phyloP scores from a whole-genome alignment of 2,888 invertebrate genomes.

The Aquatica leii region DNA sequence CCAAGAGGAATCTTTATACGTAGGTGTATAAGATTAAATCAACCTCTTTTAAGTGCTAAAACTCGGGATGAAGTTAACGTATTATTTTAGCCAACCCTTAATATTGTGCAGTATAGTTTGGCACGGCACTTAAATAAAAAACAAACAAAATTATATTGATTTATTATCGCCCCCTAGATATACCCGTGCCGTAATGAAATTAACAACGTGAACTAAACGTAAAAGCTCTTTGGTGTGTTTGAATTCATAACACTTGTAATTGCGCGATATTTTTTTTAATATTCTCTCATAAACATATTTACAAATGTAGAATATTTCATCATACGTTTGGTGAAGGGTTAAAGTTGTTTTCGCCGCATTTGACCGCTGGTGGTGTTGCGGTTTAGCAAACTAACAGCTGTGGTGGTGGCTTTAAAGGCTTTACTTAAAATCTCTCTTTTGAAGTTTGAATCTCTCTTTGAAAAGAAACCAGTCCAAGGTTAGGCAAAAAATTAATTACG shows the following conservation, averaged over 20 bases:
- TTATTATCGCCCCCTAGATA: neutral
- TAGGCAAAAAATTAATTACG: too few species aligned
- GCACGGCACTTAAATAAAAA: neutral
- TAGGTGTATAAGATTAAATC: conserved; percentile 14
- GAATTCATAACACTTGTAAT: neutral
- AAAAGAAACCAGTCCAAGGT: too few species aligned
- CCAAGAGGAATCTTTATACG: conserved; percentile 6
- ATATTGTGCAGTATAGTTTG: conserved; percentile 3
- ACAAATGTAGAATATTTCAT: too few species aligned
- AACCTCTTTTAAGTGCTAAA: conserved; percentile 6
- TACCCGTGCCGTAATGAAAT: too few species aligned
- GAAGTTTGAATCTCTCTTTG: too few species aligned
- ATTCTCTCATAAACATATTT: neutral
- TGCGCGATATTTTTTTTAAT: neutral
- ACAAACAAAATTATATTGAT: neutral
- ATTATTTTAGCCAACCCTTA: conserved; percentile 11
- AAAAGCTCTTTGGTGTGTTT: too few species aligned
- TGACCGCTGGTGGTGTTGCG: too few species aligned
- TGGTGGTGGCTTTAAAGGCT: too few species aligned
- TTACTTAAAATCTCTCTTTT: too few species aligned
- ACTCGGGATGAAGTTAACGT: neutral
- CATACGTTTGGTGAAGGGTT: neutral
- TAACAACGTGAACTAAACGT: too few species aligned
- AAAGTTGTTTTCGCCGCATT: neutral
- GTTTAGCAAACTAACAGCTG: too few species aligned